Base-by-base conservation (phyloP, 2,797 vertebrate species). In the Setipinna tenuifilis region DNA sequence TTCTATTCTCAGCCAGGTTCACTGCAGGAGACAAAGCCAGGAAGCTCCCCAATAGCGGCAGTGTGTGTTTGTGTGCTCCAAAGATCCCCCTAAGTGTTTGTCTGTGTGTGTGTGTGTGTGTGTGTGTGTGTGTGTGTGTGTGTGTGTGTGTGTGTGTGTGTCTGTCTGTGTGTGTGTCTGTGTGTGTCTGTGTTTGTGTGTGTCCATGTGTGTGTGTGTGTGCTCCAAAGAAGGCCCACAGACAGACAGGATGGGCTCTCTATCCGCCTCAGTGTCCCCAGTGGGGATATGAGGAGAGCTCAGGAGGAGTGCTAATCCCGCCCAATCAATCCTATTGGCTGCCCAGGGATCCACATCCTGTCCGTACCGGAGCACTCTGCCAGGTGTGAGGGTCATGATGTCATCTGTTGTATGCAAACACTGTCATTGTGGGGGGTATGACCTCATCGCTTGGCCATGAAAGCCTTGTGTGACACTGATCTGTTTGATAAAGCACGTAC, bases 391-490 rank as follows among this genome's bases (percentile, higher is more conserved):
- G 71, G 81, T 68, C 87, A 85, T 85, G 57, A 82, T 85, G 83
- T 85, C 87, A 84, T 82, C 86, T 86, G 81, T 87, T 89, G 84
- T 80, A 87, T 87, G 65, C 68, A 83, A 71, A 71, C 11, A 2
- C 6, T 35, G 28, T 31, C 10, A 71, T 25, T 16, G 28, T 31
- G 65, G 65, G 25, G 25, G 12, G 25, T 10, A 14, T 35, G 28
- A 71, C 65, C 65, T 71, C 65, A 71, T 25, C 14, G 83, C 82
- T 62, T 59, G 71, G 62, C 62, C 61, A 85, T 84, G 85, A 85
- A 85, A 87, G 87, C 58, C 41, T 41, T 82, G 87, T 61, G 87
- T 87, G 88, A 84, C 84, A 85, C 82, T 88, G 85, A 83, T 71
- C 28, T 35, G 65, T 31, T 25, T 71, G 65, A 71, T 31, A 25